Evolutionary conservation across 1,140 invertebrate genomes (phyloP).

Genomic region (Rhagoletis pomonella): DNA sequence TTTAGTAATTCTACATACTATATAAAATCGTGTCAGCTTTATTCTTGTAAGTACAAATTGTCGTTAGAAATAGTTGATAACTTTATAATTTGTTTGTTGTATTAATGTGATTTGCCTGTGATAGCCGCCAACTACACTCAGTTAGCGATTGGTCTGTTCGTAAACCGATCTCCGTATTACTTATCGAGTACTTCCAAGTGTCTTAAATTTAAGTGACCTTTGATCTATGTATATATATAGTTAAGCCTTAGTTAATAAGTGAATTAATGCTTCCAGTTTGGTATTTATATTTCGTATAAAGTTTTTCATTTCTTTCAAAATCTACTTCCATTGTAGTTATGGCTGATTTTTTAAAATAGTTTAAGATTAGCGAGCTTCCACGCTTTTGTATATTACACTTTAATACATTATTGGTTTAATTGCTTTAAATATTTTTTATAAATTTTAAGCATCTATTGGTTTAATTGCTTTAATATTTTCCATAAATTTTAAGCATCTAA

Average conservation of each 20-base stretch:
- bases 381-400: slow-evolving; percentile 8
- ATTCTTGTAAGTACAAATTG: slow-evolving; percentile 47
- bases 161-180: slow-evolving; percentile 34
- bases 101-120: slow-evolving; percentile 72
- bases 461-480: too few relatives aligned
- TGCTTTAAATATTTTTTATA: neutral
- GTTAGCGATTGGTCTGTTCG: slow-evolving; percentile 36
- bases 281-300: too few relatives aligned
- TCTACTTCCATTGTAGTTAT: too few relatives aligned
- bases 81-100: slow-evolving; percentile 20
- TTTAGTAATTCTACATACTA: neutral
- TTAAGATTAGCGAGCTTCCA: neutral
- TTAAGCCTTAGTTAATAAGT: slow-evolving; percentile 1
- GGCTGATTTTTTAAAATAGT: too few relatives aligned
- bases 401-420: neutral
- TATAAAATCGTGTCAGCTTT: slow-evolving; percentile 23
- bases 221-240: too few relatives aligned
- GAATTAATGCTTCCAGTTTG: neutral
- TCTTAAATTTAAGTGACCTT: neutral
- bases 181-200: slow-evolving; percentile 22
- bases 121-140: slow-evolving; percentile 67
- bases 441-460: too few relatives aligned
- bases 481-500: neutral
- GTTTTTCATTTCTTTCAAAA: too few relatives aligned
- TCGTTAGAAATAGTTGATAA: neutral